Evolutionary conservation across 1,140 invertebrate species (phyloP), one percentile per base, ranked within the genome.

Genomic region (Trissolcus basalis): DNA sequence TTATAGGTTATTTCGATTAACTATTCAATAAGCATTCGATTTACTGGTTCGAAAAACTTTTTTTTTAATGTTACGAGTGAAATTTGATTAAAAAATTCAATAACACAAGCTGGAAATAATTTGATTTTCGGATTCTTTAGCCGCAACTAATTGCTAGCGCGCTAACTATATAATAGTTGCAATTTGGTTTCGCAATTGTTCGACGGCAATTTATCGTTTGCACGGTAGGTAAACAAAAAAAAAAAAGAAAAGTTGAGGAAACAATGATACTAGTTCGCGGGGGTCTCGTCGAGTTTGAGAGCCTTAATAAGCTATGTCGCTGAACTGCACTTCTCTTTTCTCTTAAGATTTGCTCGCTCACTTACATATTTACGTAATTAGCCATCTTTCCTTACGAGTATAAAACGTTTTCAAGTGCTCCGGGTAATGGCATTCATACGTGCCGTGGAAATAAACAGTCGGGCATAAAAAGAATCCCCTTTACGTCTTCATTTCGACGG

Each of bases 381-480:
- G 67, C 67, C 67, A 61, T 70, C 67, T 70, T 67, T 70, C 67
- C 36, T 68, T 58, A 43, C 51, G 49, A 61, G 44, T 63, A 71
- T 59, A 71, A 77, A 77, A 68, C 71, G 60, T 51, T 77, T 70
- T 48, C 64, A 61, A 71, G 56, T 54, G 12, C 56, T 27, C 43
- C 56, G 54, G 27, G 43, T 77, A 71, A 77, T 77, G 73, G 71
- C 60, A 77, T 77, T 76, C 73, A 77, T 77, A 71, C 61, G 73
- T 76, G 73, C 54, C n/a, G 19, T 55, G 67, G 50, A 77, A 67
- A 45, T 60, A 61, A 71, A 77, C 55, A 32, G 47, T 48, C 44
- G 58, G 47, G 49, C 67, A 70, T 59, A 35, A 59, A 58, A 65
- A 55, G 48, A 58, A 36, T 41, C 48, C 16, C 19, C 50, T 73